Conservation (phyloP, 2,113 vertebrate genomes). For the Ornithorhynchus anatinus region DNA sequence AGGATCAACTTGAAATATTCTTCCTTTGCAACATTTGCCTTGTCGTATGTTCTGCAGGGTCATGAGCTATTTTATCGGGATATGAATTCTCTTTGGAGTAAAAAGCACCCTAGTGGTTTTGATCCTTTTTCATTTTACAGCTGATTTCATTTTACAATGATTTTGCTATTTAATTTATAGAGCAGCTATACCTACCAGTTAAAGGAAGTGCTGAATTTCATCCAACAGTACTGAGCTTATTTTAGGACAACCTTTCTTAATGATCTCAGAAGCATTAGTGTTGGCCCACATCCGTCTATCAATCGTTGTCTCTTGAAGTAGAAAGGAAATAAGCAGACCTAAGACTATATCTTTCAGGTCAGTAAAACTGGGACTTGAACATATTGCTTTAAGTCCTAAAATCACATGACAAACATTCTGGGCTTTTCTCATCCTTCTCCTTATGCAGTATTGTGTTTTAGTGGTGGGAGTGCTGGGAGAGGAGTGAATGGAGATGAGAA, state of each 20-base stretch:
- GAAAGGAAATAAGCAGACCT: conserved; percentile 18
- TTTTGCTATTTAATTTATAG: conserved; percentile 29
- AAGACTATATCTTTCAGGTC: no score
- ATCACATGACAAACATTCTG: not conserved
- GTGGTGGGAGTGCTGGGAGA: not conserved
- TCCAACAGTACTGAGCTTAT: not conserved
- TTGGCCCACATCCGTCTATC: conserved; percentile 25
- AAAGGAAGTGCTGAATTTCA: conserved; percentile 17
- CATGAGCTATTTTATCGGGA: no score
- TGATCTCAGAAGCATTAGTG: conserved; percentile 35
- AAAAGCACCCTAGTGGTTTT: no score
- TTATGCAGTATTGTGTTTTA: not conserved
- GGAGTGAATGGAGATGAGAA: not conserved
- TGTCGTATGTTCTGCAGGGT: not conserved
- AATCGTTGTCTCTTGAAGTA: conserved; percentile 13
- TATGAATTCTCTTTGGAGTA: no score
- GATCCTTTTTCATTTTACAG: not conserved
- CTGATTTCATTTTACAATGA: conserved; percentile 39
- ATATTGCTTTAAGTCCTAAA: not conserved
- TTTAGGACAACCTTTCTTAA: conserved; percentile 44
- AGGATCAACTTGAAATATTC: no score
- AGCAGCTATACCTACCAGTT: conserved; percentile 8
- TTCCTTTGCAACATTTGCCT: not conserved
- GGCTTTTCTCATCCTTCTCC: no score
- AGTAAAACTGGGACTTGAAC: conserved; percentile 9